phyloP scores from a whole-genome alignment of 1,140 invertebrate genomes.

The Phymorhynchus buccinoides region DNA sequence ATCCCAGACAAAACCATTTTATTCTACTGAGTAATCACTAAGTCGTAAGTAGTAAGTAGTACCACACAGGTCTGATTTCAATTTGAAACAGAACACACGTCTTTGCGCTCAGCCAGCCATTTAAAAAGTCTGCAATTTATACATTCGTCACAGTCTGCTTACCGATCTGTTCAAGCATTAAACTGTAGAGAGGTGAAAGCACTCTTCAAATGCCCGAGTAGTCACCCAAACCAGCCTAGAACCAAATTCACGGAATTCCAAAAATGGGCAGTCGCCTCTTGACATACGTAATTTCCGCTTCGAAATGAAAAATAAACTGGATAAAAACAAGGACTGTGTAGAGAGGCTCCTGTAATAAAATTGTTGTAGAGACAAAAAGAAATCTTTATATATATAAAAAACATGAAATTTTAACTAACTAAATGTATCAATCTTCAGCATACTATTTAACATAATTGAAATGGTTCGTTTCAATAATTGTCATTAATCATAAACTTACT shows the following conservation, averaged over 20 bases:
- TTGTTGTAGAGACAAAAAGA: neutral
- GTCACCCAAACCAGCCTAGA: neutral
- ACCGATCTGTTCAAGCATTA: neutral
- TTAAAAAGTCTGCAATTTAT: too few relatives aligned
- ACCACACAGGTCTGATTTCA: too few relatives aligned
- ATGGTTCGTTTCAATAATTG: too few relatives aligned
- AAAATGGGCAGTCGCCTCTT: constrained; percentile 36
- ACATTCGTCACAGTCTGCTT: neutral
- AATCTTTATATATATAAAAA: neutral
- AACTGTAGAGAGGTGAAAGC: neutral
- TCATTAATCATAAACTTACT: too few relatives aligned
- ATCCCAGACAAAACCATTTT: too few relatives aligned
- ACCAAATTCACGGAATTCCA: constrained; percentile 35
- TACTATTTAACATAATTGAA: too few relatives aligned
- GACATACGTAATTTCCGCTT: constrained; percentile 34
- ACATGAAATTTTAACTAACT: too few relatives aligned
- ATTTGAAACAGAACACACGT: too few relatives aligned
- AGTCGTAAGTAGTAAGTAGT: too few relatives aligned
- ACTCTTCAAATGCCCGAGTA: neutral
- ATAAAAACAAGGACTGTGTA: neutral
- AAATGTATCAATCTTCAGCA: too few relatives aligned
- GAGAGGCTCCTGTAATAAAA: constrained; percentile 14
- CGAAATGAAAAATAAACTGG: neutral
- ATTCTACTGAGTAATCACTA: too few relatives aligned
- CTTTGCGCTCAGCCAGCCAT: too few relatives aligned